Base-by-base conservation (phyloP, 2,888 invertebrate species). In the Teleiodes luculella region DNA sequence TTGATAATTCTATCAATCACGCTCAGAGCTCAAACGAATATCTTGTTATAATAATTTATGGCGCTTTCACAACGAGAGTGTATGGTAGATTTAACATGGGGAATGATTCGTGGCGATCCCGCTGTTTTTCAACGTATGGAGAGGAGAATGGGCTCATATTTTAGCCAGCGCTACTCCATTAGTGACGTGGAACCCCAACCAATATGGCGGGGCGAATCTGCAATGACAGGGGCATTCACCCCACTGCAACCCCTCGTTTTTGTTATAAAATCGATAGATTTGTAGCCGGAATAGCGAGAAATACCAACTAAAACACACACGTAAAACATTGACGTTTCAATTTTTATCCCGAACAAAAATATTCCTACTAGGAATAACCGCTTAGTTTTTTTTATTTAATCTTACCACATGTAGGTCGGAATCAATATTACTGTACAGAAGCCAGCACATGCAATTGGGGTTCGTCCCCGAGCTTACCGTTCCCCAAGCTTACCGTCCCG, bases 241-340 rank as follows among this genome's bases (percentile, higher is more conserved):
- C 86, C 80, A 74, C 68, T 83, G 82, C 83, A 83, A 77, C 84
- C 87, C 84, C 86, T 82, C 86, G 83, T 84, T 87, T 87, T 86
- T 88, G 87, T 86, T 86, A 85, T 76, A 86, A 87, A 88, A 89
- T 89, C 88, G 80, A 89, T 88, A 88, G 80, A 83, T 86, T 86
- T 85, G 72, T 78, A 80, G 69, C 72, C 78, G 70, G 72, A 70
- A 70, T 75, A 72, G 74, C 68, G 70, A 70, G 72, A 67, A 77
- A 75, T 68, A 70, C n/a, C n/a, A n/a, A n/a, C n/a, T n/a, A n/a
- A n/a, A n/a, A n/a, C n/a, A n/a, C n/a, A n/a, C n/a, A n/a, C n/a
- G n/a, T n/a, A n/a, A n/a, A n/a, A n/a, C n/a, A n/a, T n/a, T n/a
- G n/a, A n/a, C n/a, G n/a, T n/a, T n/a, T n/a, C n/a, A n/a, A n/a